phyloP scores from a whole-genome alignment of 2,797 vertebrate species.

The Dicrostonyx torquatus region DNA sequence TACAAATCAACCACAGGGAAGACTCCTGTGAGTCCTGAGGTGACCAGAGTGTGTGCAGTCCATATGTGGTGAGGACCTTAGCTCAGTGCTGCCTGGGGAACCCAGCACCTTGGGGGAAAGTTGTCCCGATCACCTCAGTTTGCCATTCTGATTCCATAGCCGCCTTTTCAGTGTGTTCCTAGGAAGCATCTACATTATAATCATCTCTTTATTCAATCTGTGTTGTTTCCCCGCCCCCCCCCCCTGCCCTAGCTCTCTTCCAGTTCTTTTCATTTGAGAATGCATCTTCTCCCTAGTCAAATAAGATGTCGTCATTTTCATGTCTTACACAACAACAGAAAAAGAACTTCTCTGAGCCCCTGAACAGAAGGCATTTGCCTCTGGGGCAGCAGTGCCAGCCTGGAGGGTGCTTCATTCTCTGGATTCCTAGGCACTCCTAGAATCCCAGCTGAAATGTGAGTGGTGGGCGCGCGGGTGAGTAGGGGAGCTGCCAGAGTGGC shows the following conservation, averaged over 20 bases:
- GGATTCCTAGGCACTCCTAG: background rate
- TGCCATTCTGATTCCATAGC: background rate
- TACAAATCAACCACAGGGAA: background rate
- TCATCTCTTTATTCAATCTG: background rate
- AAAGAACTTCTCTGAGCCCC: background rate
- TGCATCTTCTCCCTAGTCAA: constrained; percentile 14
- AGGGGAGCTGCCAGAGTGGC: background rate
- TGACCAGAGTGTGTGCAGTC: background rate
- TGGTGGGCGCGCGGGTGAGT: rapidly evolving
- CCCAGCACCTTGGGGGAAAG: background rate
- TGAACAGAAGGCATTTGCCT: constrained; percentile 2
- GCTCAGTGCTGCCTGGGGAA: background rate
- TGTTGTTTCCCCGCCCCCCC: too few species aligned
- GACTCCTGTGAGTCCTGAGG: background rate
- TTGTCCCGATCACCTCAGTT: background rate
- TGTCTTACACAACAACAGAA: constrained; percentile 2
- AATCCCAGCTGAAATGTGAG: background rate
- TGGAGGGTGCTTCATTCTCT: background rate
- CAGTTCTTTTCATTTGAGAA: background rate
- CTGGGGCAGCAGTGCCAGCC: background rate
- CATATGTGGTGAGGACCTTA: too few species aligned
- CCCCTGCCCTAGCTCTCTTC: background rate
- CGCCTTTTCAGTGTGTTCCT: background rate
- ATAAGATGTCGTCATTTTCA: background rate
- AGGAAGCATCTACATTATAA: background rate